phyloP scores from a whole-genome alignment of 2,797 vertebrate species.

The Pygocentrus nattereri region DNA sequence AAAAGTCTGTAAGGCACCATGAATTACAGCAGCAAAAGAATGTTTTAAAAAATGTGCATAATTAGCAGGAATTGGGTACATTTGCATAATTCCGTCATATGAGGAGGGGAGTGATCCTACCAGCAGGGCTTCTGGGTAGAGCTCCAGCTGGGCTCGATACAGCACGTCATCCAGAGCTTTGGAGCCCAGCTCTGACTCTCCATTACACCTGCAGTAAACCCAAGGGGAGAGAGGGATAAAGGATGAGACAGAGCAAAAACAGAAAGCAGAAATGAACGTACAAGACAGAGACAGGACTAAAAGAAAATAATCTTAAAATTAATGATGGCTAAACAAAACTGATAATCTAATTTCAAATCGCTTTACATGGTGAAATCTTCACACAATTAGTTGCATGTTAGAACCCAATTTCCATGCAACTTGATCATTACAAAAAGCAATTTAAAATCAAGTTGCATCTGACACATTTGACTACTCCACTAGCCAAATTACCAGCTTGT shows the following conservation, averaged over 20 bases:
- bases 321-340: not conserved
- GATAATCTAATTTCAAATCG: not conserved
- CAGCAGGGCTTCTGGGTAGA: slow-evolving; percentile 97
- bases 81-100: slow-evolving; percentile 32
- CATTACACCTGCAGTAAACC: slow-evolving; percentile 88
- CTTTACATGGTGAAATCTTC: too few species aligned
- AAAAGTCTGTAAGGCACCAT: not conserved
- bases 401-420: too few species aligned
- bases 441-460: too few species aligned
- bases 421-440: too few species aligned
- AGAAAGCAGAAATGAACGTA: not conserved
- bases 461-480: too few species aligned
- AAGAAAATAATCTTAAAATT: not conserved
- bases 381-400: too few species aligned
- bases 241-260: not conserved
- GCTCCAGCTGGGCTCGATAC: slow-evolving; percentile 94
- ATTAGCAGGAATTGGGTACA: slow-evolving; percentile 73
- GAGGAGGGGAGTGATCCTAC: slow-evolving; percentile 76
- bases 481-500: too few species aligned
- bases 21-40: slow-evolving; percentile 6
- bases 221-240: not conserved
- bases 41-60: slow-evolving; percentile 70
- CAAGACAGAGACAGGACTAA: not conserved
- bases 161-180: slow-evolving; percentile 96
- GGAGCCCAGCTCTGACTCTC: slow-evolving; percentile 92